Evolutionary conservation across 2,113 vertebrate genomes (phyloP).

Genomic region (Spilogale gracilis): DNA sequence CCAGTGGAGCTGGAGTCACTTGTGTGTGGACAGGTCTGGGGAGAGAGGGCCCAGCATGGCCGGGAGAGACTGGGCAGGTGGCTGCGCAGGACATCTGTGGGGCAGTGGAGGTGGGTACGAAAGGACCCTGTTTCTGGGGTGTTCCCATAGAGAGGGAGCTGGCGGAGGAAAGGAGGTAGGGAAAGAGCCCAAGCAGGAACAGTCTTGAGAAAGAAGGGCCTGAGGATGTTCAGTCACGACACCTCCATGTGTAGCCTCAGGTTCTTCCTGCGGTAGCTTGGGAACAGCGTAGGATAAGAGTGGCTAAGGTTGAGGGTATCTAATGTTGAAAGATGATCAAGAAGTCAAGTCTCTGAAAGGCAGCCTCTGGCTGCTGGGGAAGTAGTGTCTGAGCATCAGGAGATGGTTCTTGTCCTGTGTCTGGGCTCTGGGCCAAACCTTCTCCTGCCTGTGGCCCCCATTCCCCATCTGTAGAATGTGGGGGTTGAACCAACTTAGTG

Average conservation of each 20-base stretch:
- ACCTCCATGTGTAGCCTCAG: accelerated
- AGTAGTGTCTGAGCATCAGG: background rate
- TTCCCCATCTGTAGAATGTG: background rate
- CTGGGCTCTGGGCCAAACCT: background rate
- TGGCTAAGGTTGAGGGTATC: background rate
- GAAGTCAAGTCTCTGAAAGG: background rate
- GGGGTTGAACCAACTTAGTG: background rate
- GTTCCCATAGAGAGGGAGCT: background rate
- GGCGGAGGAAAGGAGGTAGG: background rate
- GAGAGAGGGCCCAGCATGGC: background rate
- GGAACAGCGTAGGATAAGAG: background rate
- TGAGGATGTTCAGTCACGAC: accelerated
- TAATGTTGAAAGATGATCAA: background rate
- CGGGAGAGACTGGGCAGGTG: background rate
- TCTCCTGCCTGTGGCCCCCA: background rate
- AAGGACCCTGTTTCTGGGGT: background rate
- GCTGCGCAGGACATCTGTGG: background rate
- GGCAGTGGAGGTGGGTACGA: no score
- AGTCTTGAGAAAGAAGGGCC: background rate
- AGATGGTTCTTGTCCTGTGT: background rate
- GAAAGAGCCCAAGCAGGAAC: background rate
- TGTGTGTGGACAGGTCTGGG: background rate
- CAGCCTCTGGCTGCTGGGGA: background rate
- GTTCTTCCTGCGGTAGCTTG: background rate
- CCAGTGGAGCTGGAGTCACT: background rate